phyloP scores from a whole-genome alignment of 2,113 vertebrate species.

The Bagarius yarrelli region DNA sequence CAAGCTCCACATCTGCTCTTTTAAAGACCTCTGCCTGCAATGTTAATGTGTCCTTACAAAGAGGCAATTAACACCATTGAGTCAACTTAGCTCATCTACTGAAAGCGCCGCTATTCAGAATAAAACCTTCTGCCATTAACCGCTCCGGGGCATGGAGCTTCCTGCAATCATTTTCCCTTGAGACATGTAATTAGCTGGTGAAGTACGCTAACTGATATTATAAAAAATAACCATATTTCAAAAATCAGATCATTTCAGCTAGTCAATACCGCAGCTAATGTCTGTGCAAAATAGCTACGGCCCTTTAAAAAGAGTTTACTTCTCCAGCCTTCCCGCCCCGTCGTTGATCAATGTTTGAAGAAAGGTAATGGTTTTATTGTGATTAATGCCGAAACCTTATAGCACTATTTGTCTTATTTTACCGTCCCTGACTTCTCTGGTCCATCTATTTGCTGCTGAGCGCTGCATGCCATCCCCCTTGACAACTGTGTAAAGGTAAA shows the following conservation, averaged over 20 bases:
- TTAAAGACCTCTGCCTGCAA: conserved; percentile 60
- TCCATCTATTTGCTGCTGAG: conserved; percentile 49
- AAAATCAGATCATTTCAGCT: not conserved
- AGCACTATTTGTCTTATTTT: conserved; percentile 52
- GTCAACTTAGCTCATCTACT: conserved; percentile 22
- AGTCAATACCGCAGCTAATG: not conserved
- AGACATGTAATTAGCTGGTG: conserved; percentile 22
- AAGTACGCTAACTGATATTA: conserved; percentile 1
- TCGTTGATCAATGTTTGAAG: conserved; percentile 13
- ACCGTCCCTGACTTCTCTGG: conserved; percentile 33
- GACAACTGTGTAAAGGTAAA: conserved; percentile 61
- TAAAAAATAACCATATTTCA: not conserved
- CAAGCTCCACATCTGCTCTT: conserved; percentile 59
- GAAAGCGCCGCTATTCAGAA: conserved; percentile 33
- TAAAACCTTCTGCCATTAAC: conserved; percentile 32
- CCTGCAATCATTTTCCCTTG: conserved; percentile 35
- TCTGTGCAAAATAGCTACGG: not conserved
- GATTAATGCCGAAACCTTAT: conserved; percentile 37
- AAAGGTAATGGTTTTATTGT: conserved; percentile 25
- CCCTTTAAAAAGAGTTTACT: not conserved
- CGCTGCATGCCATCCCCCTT: conserved; percentile 33
- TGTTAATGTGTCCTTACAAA: conserved; percentile 58
- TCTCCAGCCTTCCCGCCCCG: not conserved
- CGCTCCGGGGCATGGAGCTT: conserved; percentile 28
- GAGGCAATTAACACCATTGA: conserved; percentile 58